Percentiles rank a stretch among this genome's conserved stretches.
These are phyloP conservation scores for Diadophis punctatus DNA, from an alignment of 2,113 vertebrate species.

Conservation along the genomic window DNA sequence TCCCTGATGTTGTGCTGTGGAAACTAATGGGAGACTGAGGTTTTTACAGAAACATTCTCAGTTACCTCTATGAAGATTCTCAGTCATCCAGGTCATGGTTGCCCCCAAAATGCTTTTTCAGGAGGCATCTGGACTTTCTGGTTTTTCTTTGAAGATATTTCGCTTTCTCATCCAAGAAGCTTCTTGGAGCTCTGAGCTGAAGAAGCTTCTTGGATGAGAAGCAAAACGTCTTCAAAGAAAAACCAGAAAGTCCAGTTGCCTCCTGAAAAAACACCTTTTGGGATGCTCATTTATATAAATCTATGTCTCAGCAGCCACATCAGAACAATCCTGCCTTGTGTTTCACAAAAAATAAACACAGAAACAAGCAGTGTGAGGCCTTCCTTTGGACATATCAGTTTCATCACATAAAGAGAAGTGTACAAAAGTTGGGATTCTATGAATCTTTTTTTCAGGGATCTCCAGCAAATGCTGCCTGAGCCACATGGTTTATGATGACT, in stretches of 20 bases:
- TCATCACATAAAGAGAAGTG: background rate
- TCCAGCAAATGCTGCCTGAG: background rate
- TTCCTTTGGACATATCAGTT: background rate
- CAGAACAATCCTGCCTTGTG: background rate
- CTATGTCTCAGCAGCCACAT: background rate
- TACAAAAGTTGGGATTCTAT: background rate
- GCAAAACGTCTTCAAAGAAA: too few relatives aligned
- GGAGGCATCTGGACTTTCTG: too few relatives aligned
- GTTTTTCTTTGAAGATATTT: too few relatives aligned
- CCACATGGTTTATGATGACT: background rate
- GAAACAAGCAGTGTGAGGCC: background rate
- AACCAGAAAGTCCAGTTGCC: too few relatives aligned
- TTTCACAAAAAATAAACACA: background rate
- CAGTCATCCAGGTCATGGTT: too few relatives aligned
- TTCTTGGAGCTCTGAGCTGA: too few relatives aligned
- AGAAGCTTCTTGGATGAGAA: too few relatives aligned
- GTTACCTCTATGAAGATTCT: too few relatives aligned
- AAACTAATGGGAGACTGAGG: background rate
- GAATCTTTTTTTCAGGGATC: background rate
- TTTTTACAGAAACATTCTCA: background rate
- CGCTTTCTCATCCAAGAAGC: too few relatives aligned
- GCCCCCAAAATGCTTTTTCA: too few relatives aligned
- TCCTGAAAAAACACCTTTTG: too few relatives aligned
- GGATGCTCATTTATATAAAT: background rate
- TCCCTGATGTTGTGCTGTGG: background rate